phyloP scores from a whole-genome alignment of 2,888 invertebrate genomes.

The Trissolcus japonicus region DNA sequence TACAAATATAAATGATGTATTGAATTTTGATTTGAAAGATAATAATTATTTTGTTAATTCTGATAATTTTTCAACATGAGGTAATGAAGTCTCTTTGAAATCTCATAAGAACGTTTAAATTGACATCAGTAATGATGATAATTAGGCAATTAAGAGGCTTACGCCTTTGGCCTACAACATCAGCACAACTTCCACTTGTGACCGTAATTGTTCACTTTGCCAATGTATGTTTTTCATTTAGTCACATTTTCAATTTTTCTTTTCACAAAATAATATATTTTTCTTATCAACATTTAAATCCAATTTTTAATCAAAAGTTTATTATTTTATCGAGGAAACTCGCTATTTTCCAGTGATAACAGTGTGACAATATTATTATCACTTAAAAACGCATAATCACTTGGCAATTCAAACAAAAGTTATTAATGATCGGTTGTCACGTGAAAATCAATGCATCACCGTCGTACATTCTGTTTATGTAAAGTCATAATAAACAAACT shows the following conservation, averaged over 20 bases:
- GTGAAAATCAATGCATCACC: constrained; percentile 5
- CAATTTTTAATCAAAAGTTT: background rate
- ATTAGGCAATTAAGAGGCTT: constrained; percentile 32
- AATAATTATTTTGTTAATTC: no score
- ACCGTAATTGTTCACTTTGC: constrained; percentile 31
- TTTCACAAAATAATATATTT: background rate
- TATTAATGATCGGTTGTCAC: background rate
- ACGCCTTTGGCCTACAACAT: constrained; percentile 40
- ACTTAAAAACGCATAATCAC: no score
- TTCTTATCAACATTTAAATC: background rate
- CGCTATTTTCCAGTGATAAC: no score
- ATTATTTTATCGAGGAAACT: no score
- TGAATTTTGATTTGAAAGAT: no score
- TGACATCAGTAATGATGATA: constrained; percentile 23
- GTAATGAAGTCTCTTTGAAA: constrained; percentile 1
- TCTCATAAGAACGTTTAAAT: constrained; percentile 13
- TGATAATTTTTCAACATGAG: no score
- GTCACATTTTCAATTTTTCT: background rate
- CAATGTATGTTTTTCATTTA: constrained; percentile 11
- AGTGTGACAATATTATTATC: no score
- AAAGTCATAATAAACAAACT: constrained; percentile 15
- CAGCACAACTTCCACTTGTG: constrained; percentile 19
- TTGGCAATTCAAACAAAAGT: no score
- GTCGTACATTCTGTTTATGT: constrained; percentile 18
- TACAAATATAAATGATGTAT: no score